phyloP scores from a whole-genome alignment of 1,140 invertebrate species.

The Sinonovacula constricta region DNA sequence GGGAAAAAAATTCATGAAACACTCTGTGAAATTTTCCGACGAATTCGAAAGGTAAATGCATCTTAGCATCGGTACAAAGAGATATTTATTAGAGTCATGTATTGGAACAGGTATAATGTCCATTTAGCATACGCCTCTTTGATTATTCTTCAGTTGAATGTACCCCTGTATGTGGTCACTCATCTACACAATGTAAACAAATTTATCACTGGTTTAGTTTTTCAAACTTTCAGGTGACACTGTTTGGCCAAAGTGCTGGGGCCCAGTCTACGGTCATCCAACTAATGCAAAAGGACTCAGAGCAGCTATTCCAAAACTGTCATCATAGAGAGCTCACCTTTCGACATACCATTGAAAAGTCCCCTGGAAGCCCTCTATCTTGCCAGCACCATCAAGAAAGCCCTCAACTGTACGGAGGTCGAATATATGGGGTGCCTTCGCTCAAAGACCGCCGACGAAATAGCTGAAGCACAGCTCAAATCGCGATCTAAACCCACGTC shows the following conservation, averaged over 20 bases:
- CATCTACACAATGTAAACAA: too few species aligned
- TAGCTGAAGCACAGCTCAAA: slow-evolving; percentile 52
- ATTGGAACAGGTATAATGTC: too few species aligned
- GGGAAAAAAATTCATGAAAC: too few species aligned
- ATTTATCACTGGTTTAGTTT: too few species aligned
- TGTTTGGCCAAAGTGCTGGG: slow-evolving; percentile 72
- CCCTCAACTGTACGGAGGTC: slow-evolving; percentile 13
- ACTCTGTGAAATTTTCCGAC: too few species aligned
- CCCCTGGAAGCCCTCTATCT: slow-evolving; percentile 57
- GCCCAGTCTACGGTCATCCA: slow-evolving; percentile 61
- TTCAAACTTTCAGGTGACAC: slow-evolving; percentile 55
- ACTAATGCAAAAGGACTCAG: slow-evolving; percentile 47
- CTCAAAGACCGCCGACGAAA: slow-evolving; percentile 48
- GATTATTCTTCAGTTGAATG: too few species aligned
- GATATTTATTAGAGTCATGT: too few species aligned
- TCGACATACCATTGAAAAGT: slow-evolving; percentile 60
- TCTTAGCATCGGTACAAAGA: too few species aligned
- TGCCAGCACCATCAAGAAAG: slow-evolving; percentile 21
- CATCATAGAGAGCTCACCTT: slow-evolving; percentile 61
- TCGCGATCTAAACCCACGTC: slow-evolving; percentile 54
- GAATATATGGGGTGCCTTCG: slow-evolving; percentile 48
- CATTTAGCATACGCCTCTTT: too few species aligned
- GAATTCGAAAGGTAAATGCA: too few species aligned
- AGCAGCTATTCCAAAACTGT: slow-evolving; percentile 49
- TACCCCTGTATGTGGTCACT: too few species aligned